phyloP scores from a whole-genome alignment of 2,888 invertebrate species.

The Odontocolon sp. region DNA sequence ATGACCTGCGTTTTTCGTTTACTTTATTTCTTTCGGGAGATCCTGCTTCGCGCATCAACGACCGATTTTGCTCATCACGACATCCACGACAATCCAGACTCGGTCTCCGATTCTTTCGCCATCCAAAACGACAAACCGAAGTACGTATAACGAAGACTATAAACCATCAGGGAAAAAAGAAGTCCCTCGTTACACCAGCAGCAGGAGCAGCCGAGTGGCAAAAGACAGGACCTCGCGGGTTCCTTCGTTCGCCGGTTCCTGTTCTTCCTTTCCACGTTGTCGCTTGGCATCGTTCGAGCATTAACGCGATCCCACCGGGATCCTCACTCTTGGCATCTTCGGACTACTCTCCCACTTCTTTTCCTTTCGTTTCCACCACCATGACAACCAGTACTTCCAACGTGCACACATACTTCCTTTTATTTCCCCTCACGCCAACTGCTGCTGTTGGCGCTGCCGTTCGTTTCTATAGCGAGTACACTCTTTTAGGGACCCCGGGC shows the following conservation, averaged over 20 bases:
- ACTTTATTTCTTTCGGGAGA: neutral
- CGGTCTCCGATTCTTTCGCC: slow-evolving; percentile 11
- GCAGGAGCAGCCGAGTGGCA: slow-evolving; percentile 9
- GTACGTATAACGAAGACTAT: slow-evolving; percentile 55
- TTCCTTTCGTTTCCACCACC: slow-evolving; percentile 44
- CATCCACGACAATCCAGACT: neutral
- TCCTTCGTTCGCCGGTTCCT: slow-evolving; percentile 30
- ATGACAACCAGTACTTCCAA: slow-evolving; percentile 37
- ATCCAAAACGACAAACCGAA: slow-evolving; percentile 36
- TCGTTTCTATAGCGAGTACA: slow-evolving; percentile 29
- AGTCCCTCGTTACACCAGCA: slow-evolving; percentile 40
- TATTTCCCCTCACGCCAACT: slow-evolving; percentile 45
- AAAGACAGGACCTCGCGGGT: slow-evolving; percentile 37
- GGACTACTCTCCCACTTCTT: slow-evolving; percentile 33
- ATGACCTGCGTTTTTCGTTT: slow-evolving; percentile 7
- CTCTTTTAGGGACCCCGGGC: slow-evolving; percentile 56
- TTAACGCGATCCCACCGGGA: slow-evolving; percentile 42
- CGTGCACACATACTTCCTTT: slow-evolving; percentile 48
- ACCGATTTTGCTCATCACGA: neutral
- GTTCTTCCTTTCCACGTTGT: slow-evolving; percentile 42
- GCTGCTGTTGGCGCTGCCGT: slow-evolving; percentile 26
- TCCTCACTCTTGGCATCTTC: slow-evolving; percentile 34
- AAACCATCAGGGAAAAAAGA: slow-evolving; percentile 53
- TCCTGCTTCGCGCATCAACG: slow-evolving; percentile 7
- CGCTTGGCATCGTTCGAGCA: slow-evolving; percentile 51